Evolutionary conservation across 2,797 vertebrate species (phyloP).

Genomic region (Hydrophis major): DNA sequence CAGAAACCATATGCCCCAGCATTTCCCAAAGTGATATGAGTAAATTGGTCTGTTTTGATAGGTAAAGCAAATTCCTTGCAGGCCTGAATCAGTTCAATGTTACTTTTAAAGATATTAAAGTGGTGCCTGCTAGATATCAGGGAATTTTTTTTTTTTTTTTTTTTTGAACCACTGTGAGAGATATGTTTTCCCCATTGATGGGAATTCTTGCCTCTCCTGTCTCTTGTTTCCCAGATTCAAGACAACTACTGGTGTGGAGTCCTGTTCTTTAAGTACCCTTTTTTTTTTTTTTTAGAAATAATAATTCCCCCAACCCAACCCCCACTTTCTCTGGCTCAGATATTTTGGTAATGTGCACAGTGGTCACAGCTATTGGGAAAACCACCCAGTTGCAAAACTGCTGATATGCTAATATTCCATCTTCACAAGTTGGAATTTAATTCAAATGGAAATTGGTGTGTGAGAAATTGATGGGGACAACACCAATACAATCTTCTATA

Average conservation of each 20-base stretch:
- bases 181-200: background rate
- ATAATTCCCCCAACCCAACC: background rate
- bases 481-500: background rate
- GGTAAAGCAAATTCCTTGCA: background rate
- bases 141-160: background rate
- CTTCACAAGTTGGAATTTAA: background rate
- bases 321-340: background rate
- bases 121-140: background rate
- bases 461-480: background rate
- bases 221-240: background rate
- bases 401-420: background rate
- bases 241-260: background rate
- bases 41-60: background rate
- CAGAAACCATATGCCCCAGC: background rate
- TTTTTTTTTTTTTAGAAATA: background rate
- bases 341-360: background rate
- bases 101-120: background rate
- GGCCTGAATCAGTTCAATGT: background rate
- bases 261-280: background rate
- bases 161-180: background rate
- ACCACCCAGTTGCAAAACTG: background rate
- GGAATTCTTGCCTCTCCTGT: background rate
- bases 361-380: background rate
- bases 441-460: background rate
- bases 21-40: background rate